Conservation (phyloP, 2,113 vertebrate species). For the Kobus ellipsiprymnus region DNA sequence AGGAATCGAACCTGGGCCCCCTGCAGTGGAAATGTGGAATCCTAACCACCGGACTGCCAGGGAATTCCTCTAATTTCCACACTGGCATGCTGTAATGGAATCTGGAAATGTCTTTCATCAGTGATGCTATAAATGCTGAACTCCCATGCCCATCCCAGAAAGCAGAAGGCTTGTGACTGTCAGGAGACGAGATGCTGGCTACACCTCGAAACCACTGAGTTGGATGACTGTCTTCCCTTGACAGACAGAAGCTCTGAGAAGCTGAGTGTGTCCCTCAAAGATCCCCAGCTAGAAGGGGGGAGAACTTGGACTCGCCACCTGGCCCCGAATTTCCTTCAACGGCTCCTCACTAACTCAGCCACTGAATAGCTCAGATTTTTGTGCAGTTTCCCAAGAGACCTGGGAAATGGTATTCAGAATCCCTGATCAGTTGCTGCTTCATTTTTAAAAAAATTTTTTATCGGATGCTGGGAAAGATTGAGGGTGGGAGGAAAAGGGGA, state of each 20-base stretch:
- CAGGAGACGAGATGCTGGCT: not conserved
- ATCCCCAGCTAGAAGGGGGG: not conserved
- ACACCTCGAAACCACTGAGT: fast-evolving
- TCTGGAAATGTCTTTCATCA: not conserved
- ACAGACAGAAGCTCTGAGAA: not conserved
- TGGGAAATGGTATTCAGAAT: not conserved
- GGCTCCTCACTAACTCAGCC: not conserved
- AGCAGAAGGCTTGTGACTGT: not conserved
- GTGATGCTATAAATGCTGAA: not conserved
- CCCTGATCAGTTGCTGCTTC: not conserved
- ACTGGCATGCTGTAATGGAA: not conserved
- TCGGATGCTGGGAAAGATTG: no score
- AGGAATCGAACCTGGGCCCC: not conserved
- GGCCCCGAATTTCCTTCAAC: not conserved
- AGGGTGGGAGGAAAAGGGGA: no score
- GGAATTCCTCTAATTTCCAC: not conserved
- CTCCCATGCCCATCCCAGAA: not conserved
- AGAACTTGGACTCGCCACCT: not conserved
- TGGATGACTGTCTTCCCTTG: not conserved
- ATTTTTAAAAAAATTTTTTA: not conserved
- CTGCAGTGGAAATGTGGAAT: not conserved
- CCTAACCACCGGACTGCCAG: not conserved
- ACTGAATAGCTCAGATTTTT: not conserved
- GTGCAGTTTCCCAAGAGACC: not conserved
- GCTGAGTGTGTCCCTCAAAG: not conserved